Evolutionary conservation across 2,797 vertebrate species (phyloP), one percentile per base, ranked within the genome.

Genomic region (Hyperoplus lanceolatus): DNA sequence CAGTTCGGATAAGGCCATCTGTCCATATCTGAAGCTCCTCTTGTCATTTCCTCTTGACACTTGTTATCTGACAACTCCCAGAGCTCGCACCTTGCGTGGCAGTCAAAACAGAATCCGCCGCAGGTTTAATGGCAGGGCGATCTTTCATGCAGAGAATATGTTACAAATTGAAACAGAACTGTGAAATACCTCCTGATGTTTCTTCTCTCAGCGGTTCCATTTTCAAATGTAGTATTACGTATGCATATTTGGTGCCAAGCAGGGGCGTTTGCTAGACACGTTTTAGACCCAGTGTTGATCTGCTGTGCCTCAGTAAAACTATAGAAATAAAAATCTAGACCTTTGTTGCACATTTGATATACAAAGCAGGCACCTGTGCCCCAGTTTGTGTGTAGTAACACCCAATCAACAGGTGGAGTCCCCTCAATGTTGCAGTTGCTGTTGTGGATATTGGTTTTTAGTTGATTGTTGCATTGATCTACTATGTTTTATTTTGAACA

Each of bases 11-110:
- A 86, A 80, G 45, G 3, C 62, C 14, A 18, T 42, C 29, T 70
- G 66, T 75, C 76, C 59, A 55, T 84, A 80, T 84, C 75, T 79
- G 73, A 84, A 68, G 57, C 42, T 73, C 67, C 66, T 73, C 65
- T 74, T 87, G 82, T 90, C 76, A 85, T 88, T 83, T 88, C 82
- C 81, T 87, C 80, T 86, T 84, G 83, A 89, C 91, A 89, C 76
- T 58, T 85, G 82, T 87, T 90, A 89, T 89, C 82, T 87, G 79
- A 89, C 79, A 56, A 69, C 60, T 90, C 84, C 67, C 72, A 56
- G 57, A 14, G 65, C 83, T 78, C n/a, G 0, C 76, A 58, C 78
- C 75, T 70, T 21, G 55, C 77, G 48, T 51, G 50, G 59, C 63
- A 73, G 77, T n/a, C 1, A 11, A 80, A 68, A 59, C 80, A 54